Percentiles rank a stretch among this genome's conserved stretches.
Conservation (phyloP, 2,797 vertebrate species). For the Carcharodon carcharias region DNA sequence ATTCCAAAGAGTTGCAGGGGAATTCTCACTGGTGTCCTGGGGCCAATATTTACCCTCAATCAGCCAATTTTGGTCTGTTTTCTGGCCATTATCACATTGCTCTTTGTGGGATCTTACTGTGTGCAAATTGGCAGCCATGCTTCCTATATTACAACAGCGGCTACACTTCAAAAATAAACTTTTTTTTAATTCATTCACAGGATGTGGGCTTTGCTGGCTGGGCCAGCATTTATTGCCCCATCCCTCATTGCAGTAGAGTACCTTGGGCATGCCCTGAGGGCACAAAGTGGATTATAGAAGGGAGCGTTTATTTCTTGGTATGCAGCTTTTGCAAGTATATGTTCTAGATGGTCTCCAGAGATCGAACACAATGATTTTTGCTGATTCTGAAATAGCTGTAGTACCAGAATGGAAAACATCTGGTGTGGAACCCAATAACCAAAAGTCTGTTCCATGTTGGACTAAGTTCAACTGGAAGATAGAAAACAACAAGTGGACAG, state of each 20-base stretch:
- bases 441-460: no score
- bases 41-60: neutral
- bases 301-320: neutral
- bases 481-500: no score
- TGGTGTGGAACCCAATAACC: no score
- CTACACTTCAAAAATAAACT: neutral
- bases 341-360: no score
- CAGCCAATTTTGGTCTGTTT: neutral
- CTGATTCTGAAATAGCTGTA: no score
- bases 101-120: neutral
- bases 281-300: neutral
- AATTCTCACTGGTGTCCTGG: neutral
- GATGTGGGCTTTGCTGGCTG: no score
- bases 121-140: neutral
- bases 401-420: no score
- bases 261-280: neutral
- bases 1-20: neutral
- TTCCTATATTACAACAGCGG: neutral
- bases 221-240: no score
- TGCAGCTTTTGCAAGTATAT: no score
- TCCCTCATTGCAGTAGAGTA: neutral
- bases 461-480: no score
- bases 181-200: no score
- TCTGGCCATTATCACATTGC: neutral
- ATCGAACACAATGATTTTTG: no score